A percentile compares a stretch with the other conserved stretches of the same genome.
phyloP scores from a whole-genome alignment of 2,797 vertebrate genomes.

The Etheostoma perlongum region DNA sequence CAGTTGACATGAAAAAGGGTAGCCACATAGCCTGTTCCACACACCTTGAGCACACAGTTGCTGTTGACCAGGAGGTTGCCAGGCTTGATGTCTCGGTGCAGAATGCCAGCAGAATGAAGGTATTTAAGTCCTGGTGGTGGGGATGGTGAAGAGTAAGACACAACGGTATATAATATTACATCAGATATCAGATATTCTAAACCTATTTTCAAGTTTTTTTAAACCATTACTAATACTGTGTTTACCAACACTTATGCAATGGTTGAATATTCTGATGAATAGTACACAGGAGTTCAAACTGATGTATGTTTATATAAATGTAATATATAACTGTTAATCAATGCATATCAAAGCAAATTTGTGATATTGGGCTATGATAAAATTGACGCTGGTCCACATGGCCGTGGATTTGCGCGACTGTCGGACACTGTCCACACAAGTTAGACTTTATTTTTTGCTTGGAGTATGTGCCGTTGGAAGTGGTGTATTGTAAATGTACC shows the following conservation, averaged over 20 bases:
- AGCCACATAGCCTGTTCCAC: slow-evolving; percentile 1
- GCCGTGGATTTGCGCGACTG: too few relatives aligned
- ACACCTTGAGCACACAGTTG: slow-evolving; percentile 91
- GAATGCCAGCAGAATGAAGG: slow-evolving; percentile 90
- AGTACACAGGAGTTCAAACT: too few relatives aligned
- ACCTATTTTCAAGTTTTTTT: background rate
- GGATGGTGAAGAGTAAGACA: background rate
- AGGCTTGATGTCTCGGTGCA: slow-evolving; percentile 91
- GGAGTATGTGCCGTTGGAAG: too few relatives aligned
- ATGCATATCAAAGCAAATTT: too few relatives aligned
- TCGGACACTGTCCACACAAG: too few relatives aligned
- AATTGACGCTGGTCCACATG: too few relatives aligned
- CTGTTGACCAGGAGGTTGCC: slow-evolving; percentile 92
- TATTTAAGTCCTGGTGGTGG: slow-evolving; percentile 83
- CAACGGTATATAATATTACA: background rate
- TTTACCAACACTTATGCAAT: background rate
- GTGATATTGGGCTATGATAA: too few relatives aligned
- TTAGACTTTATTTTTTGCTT: too few relatives aligned
- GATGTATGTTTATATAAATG: too few relatives aligned
- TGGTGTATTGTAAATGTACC: too few relatives aligned
- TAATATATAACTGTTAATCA: too few relatives aligned
- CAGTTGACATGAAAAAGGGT: background rate
- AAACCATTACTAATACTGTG: background rate
- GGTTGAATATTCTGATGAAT: background rate
- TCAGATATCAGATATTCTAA: background rate